These are phyloP conservation scores for Pyrocephalus nanus DNA, from an alignment of 2,797 vertebrate species.

Conservation along the genomic window DNA sequence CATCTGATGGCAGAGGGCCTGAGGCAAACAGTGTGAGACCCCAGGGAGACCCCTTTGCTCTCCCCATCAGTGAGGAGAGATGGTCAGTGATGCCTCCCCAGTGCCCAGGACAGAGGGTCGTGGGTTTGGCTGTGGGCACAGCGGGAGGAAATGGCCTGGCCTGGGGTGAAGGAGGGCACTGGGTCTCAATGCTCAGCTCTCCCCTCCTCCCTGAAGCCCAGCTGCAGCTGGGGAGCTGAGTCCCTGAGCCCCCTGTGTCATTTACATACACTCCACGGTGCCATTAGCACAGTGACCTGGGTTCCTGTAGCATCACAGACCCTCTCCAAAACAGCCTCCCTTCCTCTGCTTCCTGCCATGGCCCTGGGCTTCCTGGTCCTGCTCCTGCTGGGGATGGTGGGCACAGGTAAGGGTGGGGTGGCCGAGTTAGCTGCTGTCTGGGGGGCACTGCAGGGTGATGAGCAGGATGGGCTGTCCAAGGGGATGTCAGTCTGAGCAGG, in stretches of 20 bases:
- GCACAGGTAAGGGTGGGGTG: constrained; percentile 15
- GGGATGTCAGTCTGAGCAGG: no score
- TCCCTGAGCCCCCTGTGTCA: constrained; percentile 32
- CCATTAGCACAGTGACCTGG: neutral
- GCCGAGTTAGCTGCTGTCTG: neutral
- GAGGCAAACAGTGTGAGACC: neutral
- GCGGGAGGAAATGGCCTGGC: neutral
- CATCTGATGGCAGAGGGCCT: neutral
- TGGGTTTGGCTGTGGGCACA: neutral
- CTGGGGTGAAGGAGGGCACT: neutral
- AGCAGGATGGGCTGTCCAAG: neutral
- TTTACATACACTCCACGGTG: neutral
- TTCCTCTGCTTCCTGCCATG: constrained; percentile 10
- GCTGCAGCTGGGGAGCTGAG: neutral
- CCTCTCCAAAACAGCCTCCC: neutral
- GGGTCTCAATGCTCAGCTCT: neutral
- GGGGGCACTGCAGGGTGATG: neutral
- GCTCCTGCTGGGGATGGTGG: neutral
- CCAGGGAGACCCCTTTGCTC: neutral
- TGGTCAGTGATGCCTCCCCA: neutral
- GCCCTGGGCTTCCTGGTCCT: neutral
- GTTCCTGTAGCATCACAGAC: neutral
- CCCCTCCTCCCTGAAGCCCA: neutral
- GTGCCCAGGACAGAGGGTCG: neutral
- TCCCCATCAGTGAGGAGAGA: neutral